Percentiles rank a stretch among this genome's conserved stretches.
Conservation (phyloP, 2,797 vertebrate genomes). For the Nyctalus aviator region DNA sequence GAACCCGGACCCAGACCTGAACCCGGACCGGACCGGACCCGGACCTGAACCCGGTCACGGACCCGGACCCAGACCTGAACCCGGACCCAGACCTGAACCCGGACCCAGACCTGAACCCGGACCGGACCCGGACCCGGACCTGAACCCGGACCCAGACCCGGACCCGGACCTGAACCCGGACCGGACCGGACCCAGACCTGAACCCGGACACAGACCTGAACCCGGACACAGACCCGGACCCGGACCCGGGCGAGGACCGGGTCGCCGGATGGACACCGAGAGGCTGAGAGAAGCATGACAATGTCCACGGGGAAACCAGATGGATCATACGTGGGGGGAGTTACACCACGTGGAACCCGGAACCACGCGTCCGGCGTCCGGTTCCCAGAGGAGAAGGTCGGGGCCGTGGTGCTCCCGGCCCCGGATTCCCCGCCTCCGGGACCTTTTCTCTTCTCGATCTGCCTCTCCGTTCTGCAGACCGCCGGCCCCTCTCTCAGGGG, state of each 20-base stretch:
- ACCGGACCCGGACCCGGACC: no score
- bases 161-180: no score
- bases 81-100: slow-evolving; percentile 35
- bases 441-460: slow-evolving; percentile 85
- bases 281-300: slow-evolving; percentile 90
- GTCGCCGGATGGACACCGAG: slow-evolving; percentile 83
- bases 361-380: slow-evolving; percentile 88
- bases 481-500: slow-evolving; percentile 88
- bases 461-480: slow-evolving; percentile 90
- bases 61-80: no score
- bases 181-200: no score
- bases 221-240: neutral
- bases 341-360: slow-evolving; percentile 87
- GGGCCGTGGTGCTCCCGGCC: slow-evolving; percentile 83
- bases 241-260: slow-evolving; percentile 68
- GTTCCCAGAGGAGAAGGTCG: slow-evolving; percentile 87
- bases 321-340: slow-evolving; percentile 87
- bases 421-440: slow-evolving; percentile 82
- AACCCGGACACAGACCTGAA: no score
- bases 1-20: no score
- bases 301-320: slow-evolving; percentile 80
- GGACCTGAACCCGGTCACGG: no score
- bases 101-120: no score
- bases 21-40: no score
- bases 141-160: accelerated